Evolutionary conservation across 2,888 invertebrate species (phyloP).

Genomic region (Lochmaea capreae): DNA sequence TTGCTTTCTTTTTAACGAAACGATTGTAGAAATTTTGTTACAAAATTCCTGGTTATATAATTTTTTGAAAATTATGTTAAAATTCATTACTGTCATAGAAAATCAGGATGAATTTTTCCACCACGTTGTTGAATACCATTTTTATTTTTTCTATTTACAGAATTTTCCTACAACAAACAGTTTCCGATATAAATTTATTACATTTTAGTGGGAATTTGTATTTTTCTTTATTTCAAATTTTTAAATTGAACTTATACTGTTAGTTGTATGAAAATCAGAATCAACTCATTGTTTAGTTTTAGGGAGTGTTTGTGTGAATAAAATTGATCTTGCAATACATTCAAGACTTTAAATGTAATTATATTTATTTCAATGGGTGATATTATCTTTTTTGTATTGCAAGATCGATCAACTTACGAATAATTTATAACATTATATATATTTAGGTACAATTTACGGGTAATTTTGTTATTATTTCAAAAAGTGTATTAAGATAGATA

Average conservation of each 20-base stretch:
- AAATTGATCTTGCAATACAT: slow-evolving; percentile 42
- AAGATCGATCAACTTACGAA: slow-evolving; percentile 37
- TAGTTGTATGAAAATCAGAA: slow-evolving; percentile 11
- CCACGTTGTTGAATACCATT: slow-evolving; percentile 2
- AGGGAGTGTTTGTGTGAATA: slow-evolving; percentile 37
- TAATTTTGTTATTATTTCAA: slow-evolving; percentile 46
- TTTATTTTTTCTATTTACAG: background rate
- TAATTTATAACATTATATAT: slow-evolving; percentile 26
- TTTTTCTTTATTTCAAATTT: too few relatives aligned
- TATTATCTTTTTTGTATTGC: slow-evolving; percentile 46
- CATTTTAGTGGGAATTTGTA: background rate
- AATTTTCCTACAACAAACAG: background rate
- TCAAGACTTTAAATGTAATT: slow-evolving; percentile 47
- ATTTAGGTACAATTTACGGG: slow-evolving; percentile 42
- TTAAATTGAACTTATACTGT: background rate
- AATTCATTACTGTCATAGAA: slow-evolving; percentile 20
- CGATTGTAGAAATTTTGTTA: too few relatives aligned
- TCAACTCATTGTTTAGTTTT: slow-evolving; percentile 37
- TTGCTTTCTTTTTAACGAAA: too few relatives aligned
- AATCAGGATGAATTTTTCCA: slow-evolving; percentile 13
- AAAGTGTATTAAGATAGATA: slow-evolving; percentile 24
- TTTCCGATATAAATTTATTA: background rate
- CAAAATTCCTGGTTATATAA: background rate
- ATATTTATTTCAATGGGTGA: slow-evolving; percentile 51
- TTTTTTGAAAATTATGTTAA: slow-evolving; percentile 12